phyloP scores from a whole-genome alignment of 2,888 invertebrate species.

The Acanthosepion pharaonis region DNA sequence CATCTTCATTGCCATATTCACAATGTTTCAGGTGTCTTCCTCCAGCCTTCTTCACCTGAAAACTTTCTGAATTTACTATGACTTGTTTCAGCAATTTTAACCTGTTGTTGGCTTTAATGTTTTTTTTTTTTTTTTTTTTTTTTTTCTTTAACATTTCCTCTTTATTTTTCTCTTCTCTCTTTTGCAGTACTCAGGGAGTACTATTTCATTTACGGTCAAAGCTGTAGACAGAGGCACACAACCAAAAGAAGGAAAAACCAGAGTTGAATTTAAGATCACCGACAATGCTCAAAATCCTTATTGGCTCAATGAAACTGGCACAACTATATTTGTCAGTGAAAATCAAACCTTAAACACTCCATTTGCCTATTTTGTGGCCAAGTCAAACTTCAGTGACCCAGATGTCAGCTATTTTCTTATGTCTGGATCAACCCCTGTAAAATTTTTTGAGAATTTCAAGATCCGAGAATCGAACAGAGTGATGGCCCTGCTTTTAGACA shows the following conservation, averaged over 20 bases:
- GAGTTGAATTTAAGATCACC: neutral
- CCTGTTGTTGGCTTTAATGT: neutral
- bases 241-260: neutral
- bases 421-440: neutral
- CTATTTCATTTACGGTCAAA: neutral
- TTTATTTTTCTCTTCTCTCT: neutral
- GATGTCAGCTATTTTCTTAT: neutral
- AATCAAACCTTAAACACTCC: neutral
- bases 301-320: neutral
- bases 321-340: neutral
- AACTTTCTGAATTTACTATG: too few species aligned
- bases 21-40: too few species aligned
- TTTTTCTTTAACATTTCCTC: too few species aligned
- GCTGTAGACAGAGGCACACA: neutral
- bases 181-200: neutral
- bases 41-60: too few species aligned
- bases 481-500: slow-evolving; percentile 60
- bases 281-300: neutral
- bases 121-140: neutral
- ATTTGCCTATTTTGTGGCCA: neutral
- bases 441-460: neutral
- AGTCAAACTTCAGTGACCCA: neutral
- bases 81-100: too few species aligned
- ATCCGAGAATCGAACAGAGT: neutral
- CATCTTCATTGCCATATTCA: too few species aligned